Conservation (phyloP, 1,140 invertebrate species). For the Cydia strobilella region DNA sequence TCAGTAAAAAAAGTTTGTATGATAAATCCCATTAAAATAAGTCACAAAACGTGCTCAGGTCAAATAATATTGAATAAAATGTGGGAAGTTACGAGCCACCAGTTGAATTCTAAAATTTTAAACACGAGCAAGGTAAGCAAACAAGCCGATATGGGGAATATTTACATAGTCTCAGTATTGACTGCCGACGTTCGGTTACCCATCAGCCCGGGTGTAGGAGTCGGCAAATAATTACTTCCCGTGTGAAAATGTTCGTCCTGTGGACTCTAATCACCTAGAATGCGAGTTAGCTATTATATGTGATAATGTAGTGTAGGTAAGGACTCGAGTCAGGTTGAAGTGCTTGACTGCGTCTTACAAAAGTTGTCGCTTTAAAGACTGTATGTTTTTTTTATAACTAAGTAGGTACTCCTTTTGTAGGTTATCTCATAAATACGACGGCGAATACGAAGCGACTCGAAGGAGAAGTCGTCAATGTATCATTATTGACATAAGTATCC, state of each 20-base stretch:
- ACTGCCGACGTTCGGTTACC: slow-evolving; percentile 39
- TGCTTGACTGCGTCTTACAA: neutral
- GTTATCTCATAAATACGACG: too few relatives aligned
- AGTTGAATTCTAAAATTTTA: neutral
- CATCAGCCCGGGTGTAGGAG: slow-evolving; percentile 36
- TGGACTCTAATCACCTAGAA: neutral
- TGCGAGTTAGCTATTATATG: neutral
- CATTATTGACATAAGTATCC: too few relatives aligned
- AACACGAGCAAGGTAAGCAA: slow-evolving; percentile 27
- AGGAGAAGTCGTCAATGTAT: too few relatives aligned
- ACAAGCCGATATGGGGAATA: slow-evolving; percentile 18
- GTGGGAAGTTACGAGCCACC: slow-evolving; percentile 4
- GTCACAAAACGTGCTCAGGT: neutral
- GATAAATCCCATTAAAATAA: too few relatives aligned
- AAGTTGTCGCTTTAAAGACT: neutral
- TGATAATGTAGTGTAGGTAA: neutral
- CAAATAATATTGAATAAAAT: neutral
- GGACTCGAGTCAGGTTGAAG: neutral
- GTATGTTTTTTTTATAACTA: too few relatives aligned
- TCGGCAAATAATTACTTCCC: slow-evolving; percentile 53
- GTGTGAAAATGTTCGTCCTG: slow-evolving; percentile 44
- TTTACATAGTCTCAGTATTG: slow-evolving; percentile 47
- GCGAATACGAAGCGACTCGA: too few relatives aligned
- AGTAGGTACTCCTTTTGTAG: too few relatives aligned
- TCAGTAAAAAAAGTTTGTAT: too few relatives aligned